phyloP scores from a whole-genome alignment of 37 sponge, comb jelly and placozoan genomes.

The Theonella swinhoei region DNA sequence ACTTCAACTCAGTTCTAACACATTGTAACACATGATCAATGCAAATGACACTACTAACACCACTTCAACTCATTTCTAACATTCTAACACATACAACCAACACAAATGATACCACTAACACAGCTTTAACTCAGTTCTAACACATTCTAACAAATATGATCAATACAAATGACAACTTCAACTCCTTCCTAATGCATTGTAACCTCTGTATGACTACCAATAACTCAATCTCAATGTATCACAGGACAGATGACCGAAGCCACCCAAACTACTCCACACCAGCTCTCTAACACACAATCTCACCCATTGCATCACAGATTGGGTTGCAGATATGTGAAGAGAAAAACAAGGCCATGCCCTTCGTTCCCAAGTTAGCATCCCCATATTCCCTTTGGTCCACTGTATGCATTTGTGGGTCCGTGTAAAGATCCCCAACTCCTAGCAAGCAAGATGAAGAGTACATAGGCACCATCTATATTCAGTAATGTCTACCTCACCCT shows the following conservation, averaged over 20 bases:
- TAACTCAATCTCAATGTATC: not conserved
- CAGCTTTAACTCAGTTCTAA: too few species aligned
- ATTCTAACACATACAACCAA: not conserved
- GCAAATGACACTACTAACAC: too few species aligned
- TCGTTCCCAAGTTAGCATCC: conserved; percentile 81
- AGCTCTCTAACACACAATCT: not conserved
- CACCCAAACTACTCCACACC: too few species aligned
- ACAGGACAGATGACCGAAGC: too few species aligned
- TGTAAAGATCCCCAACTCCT: conserved; percentile 95
- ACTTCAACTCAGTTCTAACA: too few species aligned
- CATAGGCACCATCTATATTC: not conserved
- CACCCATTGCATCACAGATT: conserved; percentile 65
- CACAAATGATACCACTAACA: not conserved
- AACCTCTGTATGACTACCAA: not conserved
- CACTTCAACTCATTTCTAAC: too few species aligned
- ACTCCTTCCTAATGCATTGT: not conserved
- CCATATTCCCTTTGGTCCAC: conserved; percentile 75
- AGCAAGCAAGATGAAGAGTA: not conserved
- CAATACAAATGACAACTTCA: not conserved
- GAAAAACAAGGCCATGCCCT: conserved; percentile 95
- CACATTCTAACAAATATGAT: too few species aligned
- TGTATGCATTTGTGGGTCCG: conserved; percentile 97
- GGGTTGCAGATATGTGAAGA: conserved; percentile 85
- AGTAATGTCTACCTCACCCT: conserved; percentile 51
- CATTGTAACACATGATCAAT: conserved; percentile 11